Evolutionary conservation across 2,888 invertebrate genomes (phyloP), one percentile per base, ranked within the genome.

Genomic region (Nomada flava): DNA sequence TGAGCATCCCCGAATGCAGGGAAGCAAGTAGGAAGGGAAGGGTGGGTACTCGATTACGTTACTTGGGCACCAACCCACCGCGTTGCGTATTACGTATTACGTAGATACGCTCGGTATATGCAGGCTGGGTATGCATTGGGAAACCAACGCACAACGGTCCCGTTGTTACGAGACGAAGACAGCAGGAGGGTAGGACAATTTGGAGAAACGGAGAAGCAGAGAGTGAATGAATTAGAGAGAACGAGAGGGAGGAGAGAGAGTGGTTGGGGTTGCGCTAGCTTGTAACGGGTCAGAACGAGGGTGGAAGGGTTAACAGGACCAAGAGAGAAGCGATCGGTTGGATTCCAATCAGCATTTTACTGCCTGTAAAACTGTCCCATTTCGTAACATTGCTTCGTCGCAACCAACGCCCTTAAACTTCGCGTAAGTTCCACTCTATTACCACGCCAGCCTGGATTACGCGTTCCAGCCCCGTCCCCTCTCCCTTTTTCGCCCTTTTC

Each of bases 341-440:
- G 88, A 91, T 91, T 92, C 91, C 91, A 92, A 92, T 92, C 92
- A 91, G 91, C 91, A 90, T 92, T 92, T 92, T 91, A 92, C 91
- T 91, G 91, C 87, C 90, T 91, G 90, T 91, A 92, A 91, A 92
- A 91, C 87, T 90, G 87, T 82, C 88, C 90, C 88, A 90, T 92
- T 92, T 90, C 90, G 89, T 88, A 91, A 90, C 90, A 88, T 89
- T 90, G 88, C 90, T 86, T 88, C 87, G 82, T 87, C 82, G 85
- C 85, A 85, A 83, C 76, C 81, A 79, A 69, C 82, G 88, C 86
- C 85, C 89, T 91, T 92, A 89, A 91, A 89, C 87, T 89, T 84
- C 73, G 71, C 85, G 79, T 86, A 90, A 91, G 88, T 88, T 89
- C 81, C 85, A 88, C 86, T 90, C 89, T 89, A 90, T 89, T 90